A percentile compares a stretch with the other conserved stretches of the same genome.
These are phyloP conservation scores for Danaus plexippus DNA, from an alignment of 1,140 invertebrate species.

Conservation along the genomic window DNA sequence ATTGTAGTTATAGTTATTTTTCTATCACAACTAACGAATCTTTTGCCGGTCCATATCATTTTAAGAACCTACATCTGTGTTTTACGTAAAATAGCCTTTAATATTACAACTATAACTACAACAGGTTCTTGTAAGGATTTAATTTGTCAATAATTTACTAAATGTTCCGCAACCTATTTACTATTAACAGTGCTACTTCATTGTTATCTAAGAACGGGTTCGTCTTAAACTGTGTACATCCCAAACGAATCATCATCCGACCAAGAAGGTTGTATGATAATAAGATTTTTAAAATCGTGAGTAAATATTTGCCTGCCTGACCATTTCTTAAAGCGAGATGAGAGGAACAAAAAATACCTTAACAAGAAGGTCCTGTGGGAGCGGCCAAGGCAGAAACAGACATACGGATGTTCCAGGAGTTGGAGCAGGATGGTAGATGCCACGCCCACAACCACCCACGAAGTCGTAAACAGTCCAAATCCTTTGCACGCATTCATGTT, in stretches of 20 bases:
- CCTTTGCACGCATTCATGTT: conserved; percentile 69
- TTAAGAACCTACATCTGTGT: no score
- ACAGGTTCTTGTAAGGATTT: no score
- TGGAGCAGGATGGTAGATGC: conserved; percentile 38
- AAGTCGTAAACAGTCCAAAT: conserved; percentile 68
- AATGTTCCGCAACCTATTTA: no score
- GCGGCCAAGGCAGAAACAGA: conserved; percentile 45
- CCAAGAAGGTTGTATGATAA: conserved; percentile 46
- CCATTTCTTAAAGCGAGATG: conserved; percentile 59
- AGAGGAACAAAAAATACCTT: conserved; percentile 64
- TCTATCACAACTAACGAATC: no score
- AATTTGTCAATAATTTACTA: no score
- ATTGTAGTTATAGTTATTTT: no score
- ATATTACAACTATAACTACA: no score
- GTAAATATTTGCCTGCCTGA: conserved; percentile 69
- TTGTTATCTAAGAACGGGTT: no score
- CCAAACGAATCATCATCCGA: conserved; percentile 12
- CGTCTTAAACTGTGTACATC: conserved; percentile 8
- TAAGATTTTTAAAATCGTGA: conserved; percentile 67
- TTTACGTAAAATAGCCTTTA: no score
- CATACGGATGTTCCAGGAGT: conserved; percentile 20
- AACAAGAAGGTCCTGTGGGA: conserved; percentile 68
- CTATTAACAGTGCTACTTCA: no score
- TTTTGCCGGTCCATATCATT: no score
- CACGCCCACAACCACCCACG: conserved; percentile 69